Evolutionary conservation across 1,140 invertebrate species (phyloP), one percentile per base, ranked within the genome.

Genomic region (Dreissena polymorpha): DNA sequence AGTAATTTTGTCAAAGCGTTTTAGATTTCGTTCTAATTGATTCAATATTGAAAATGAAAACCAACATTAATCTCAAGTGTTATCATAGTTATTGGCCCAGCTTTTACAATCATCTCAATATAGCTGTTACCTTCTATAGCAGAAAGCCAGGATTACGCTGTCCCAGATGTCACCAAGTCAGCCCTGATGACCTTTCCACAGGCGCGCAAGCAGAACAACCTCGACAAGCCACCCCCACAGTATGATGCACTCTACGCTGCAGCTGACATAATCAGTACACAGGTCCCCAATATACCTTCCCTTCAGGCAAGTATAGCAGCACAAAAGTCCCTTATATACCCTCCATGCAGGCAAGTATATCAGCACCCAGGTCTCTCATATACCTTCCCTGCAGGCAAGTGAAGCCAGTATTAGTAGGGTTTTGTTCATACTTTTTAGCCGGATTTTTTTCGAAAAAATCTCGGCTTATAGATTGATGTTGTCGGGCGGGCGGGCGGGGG

Each of bases 161-260:
- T 92, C 0, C 91, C 91, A 18, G 91, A 92, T 74, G 85, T 92
- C 27, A 90, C 89, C 27, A 91, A 91, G 76, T 90, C 91, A 50
- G 88, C 86, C 10, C 76, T 90, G 64, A 87, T 89, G 27, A 89
- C 90, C 10, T 86, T 87, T 57, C 81, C 90, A 1, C 87, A 87
- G 53, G 50, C 64, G n/a, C 65, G 65, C 27, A 29, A 71, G 49
- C 74, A 68, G 69, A 67, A 69, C 23, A 57, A 67, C 50, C 82
- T 85, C 51, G 87, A 89, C 68, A 88, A 89, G 51, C 80, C 71
- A 3, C 95, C 95, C 16, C 95, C 95, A 18, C 87, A 88, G 67
- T 90, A 90, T 80, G 95, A 96, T 91, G 95, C 95, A 85, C 96
- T 96, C 91, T 96, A 96, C 91, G 95, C 95, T 71, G 95, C 95